phyloP scores from a whole-genome alignment of 2,797 vertebrate genomes.

The Anabacerthia variegaticeps region DNA sequence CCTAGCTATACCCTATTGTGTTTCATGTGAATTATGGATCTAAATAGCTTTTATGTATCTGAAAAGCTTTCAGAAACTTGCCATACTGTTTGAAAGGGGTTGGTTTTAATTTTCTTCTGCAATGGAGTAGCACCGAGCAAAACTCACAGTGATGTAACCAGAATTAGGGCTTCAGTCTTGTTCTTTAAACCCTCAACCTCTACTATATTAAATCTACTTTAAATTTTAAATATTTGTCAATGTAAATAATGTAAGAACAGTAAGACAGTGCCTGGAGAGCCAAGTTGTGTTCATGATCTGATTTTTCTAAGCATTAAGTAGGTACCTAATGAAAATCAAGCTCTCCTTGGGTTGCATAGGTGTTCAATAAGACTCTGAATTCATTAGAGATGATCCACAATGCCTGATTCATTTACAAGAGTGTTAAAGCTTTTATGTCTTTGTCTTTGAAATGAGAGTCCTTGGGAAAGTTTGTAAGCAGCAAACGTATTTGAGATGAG shows the following conservation, averaged over 20 bases:
- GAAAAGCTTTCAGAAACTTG: neutral
- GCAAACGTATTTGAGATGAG: neutral
- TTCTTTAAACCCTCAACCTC: neutral
- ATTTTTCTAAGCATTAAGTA: neutral
- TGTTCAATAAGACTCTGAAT: neutral
- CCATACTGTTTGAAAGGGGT: rapidly evolving
- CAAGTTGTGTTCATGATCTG: neutral
- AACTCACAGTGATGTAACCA: neutral
- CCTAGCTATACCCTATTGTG: neutral
- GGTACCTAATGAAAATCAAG: neutral
- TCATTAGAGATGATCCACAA: neutral
- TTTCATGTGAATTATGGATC: neutral
- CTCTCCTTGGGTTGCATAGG: neutral
- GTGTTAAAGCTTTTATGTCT: neutral
- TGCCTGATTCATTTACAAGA: neutral
- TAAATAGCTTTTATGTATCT: neutral
- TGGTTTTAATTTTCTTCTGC: neutral
- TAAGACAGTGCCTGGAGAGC: neutral
- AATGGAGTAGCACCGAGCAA: neutral
- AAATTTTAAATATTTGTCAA: neutral
- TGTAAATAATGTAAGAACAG: neutral
- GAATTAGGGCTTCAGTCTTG: neutral
- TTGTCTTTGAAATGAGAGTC: neutral
- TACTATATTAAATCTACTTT: neutral
- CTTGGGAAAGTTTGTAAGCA: neutral